Evolutionary conservation across 2,888 invertebrate genomes (phyloP).

Genomic region (Sceliomorpha sp.): DNA sequence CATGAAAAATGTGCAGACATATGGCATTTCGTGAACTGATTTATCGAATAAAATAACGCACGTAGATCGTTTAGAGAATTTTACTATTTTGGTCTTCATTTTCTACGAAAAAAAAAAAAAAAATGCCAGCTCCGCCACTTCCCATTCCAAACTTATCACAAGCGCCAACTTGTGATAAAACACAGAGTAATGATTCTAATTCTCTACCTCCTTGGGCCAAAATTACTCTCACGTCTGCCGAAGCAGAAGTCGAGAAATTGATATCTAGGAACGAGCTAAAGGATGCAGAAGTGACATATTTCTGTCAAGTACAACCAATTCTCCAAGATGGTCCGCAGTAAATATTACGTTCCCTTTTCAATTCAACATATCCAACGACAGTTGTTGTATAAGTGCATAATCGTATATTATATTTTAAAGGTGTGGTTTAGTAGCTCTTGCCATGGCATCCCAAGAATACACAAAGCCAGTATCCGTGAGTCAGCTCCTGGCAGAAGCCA

Average conservation of each 20-base stretch:
- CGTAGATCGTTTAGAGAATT: not conserved
- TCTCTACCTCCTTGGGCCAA: slow-evolving; percentile 75
- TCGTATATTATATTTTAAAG: too few relatives aligned
- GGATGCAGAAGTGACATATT: slow-evolving; percentile 77
- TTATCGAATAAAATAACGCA: not conserved
- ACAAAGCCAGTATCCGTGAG: slow-evolving; percentile 84
- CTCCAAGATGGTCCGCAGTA: slow-evolving; percentile 78
- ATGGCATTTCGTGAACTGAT: not conserved
- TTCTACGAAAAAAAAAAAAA: not conserved
- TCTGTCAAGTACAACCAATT: slow-evolving; percentile 77
- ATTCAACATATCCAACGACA: too few relatives aligned
- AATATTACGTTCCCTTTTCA: too few relatives aligned
- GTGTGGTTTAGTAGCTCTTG: slow-evolving; percentile 93
- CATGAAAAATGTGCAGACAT: too few relatives aligned
- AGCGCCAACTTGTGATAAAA: slow-evolving; percentile 69
- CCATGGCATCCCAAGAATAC: slow-evolving; percentile 86
- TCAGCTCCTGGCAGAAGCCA: slow-evolving; percentile 83
- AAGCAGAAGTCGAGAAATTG: slow-evolving; percentile 76
- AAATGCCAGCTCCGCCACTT: slow-evolving; percentile 73
- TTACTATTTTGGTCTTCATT: not conserved
- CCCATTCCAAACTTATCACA: slow-evolving; percentile 69
- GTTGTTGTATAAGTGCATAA: too few relatives aligned
- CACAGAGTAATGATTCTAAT: slow-evolving; percentile 68
- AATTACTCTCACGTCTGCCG: slow-evolving; percentile 73
- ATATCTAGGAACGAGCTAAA: slow-evolving; percentile 75